These are phyloP conservation scores for Cephalopholis sonnerati DNA, from an alignment of 2,113 vertebrate species.

Conservation along the genomic window DNA sequence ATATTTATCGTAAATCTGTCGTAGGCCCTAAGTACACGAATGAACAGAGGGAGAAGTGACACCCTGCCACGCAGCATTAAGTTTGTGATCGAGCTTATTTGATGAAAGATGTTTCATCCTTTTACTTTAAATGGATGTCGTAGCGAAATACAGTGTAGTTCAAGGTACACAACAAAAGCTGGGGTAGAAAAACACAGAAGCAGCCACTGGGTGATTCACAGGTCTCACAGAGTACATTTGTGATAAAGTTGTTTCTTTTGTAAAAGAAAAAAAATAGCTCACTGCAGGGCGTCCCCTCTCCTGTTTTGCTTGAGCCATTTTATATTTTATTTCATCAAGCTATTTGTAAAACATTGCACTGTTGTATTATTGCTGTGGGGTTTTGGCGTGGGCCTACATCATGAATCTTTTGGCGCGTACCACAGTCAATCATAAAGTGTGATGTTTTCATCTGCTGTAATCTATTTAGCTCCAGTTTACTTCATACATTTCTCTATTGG, in stretches of 20 bases:
- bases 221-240: constrained; percentile 7
- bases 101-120: constrained; percentile 19
- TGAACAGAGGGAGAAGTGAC: not conserved
- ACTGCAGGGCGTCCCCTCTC: not conserved
- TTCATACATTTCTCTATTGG: constrained; percentile 59
- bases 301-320: constrained; percentile 26
- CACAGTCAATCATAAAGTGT: constrained; percentile 62
- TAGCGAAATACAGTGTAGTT: not conserved
- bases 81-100: constrained; percentile 8
- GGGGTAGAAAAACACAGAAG: not conserved
- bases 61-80: constrained; percentile 3
- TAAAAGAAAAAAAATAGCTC: not conserved
- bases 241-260: constrained; percentile 31
- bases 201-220: constrained; percentile 14
- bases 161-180: not conserved
- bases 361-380: constrained; percentile 38
- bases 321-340: constrained; percentile 22
- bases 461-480: constrained; percentile 72
- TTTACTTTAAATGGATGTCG: constrained; percentile 16
- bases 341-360: constrained; percentile 41
- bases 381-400: constrained; percentile 20
- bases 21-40: not conserved
- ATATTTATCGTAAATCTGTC: constrained; percentile 24
- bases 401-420: constrained; percentile 35
- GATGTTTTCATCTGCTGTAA: constrained; percentile 73